Evolutionary conservation across 37 sponge, comb jelly and placozoan species (phyloP).

Genomic region (Hormiphora californensis): DNA sequence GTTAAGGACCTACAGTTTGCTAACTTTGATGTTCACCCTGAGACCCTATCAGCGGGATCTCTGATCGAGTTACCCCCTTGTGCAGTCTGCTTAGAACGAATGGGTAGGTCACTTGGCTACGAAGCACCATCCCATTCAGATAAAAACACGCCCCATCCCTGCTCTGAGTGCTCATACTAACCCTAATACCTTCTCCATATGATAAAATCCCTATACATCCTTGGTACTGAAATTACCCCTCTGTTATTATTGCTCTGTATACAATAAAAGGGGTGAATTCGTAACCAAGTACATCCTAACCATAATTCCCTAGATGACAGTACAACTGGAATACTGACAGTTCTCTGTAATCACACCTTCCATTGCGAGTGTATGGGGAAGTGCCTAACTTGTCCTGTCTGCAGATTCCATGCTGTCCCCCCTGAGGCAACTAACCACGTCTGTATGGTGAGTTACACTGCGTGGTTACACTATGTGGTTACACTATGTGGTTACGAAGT

Average conservation of each 20-base stretch:
- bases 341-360: slow-evolving; percentile 94
- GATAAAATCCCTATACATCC: too few species aligned
- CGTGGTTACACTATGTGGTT: too few species aligned
- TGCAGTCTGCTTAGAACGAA: slow-evolving; percentile 88
- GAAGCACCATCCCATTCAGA: neutral
- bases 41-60: slow-evolving; percentile 57
- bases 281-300: too few species aligned
- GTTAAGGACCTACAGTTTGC: neutral
- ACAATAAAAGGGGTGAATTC: too few species aligned
- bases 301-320: slow-evolving; percentile 82
- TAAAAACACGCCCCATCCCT: too few species aligned
- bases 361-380: slow-evolving; percentile 79
- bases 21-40: neutral
- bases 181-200: too few species aligned
- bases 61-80: slow-evolving; percentile 85
- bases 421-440: slow-evolving; percentile 22
- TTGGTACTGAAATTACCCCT: too few species aligned
- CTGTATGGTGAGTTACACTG: slow-evolving; percentile 37
- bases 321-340: slow-evolving; percentile 69
- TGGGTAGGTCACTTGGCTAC: slow-evolving; percentile 55
- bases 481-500: too few species aligned
- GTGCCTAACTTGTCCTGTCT: slow-evolving; percentile 57
- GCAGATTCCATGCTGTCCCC: slow-evolving; percentile 32
- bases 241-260: too few species aligned
- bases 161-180: too few species aligned